Percentiles rank a stretch among this genome's conserved stretches.
Conservation (phyloP, 2,113 vertebrate species). For the Tinamus guttatus region DNA sequence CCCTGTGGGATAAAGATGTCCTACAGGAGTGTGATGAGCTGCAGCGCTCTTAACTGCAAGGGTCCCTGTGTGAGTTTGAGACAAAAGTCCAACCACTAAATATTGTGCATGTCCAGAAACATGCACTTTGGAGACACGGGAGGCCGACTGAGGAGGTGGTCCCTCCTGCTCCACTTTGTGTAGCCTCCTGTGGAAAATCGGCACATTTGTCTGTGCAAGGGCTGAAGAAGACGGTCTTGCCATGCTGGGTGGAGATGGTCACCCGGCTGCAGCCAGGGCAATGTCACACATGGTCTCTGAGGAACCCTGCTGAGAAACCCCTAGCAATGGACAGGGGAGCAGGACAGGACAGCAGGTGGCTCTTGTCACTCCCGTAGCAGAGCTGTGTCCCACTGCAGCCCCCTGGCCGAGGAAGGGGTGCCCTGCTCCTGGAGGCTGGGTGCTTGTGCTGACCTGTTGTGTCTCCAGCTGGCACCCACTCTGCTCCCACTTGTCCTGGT, state of each 20-base stretch:
- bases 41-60: not conserved
- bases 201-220: not conserved
- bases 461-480: conserved; percentile 70
- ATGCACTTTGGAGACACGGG: not conserved
- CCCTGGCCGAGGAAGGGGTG: conserved; percentile 56
- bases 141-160: not conserved
- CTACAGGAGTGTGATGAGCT: not conserved
- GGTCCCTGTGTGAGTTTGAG: not conserved
- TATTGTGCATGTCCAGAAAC: accelerated
- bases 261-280: not conserved
- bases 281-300: accelerated
- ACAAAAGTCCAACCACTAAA: not conserved
- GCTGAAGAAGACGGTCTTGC: not conserved
- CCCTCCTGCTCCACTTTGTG: not conserved
- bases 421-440: not conserved
- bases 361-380: not conserved
- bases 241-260: accelerated
- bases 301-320: not conserved
- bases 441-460: conserved; percentile 79
- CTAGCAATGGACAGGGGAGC: not conserved
- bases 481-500: conserved; percentile 71
- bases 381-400: not conserved
- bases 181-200: not conserved
- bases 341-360: accelerated
- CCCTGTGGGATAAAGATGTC: not conserved